Evolutionary conservation across 2,888 invertebrate genomes (phyloP).

Genomic region (Drosophila flavopinicola): DNA sequence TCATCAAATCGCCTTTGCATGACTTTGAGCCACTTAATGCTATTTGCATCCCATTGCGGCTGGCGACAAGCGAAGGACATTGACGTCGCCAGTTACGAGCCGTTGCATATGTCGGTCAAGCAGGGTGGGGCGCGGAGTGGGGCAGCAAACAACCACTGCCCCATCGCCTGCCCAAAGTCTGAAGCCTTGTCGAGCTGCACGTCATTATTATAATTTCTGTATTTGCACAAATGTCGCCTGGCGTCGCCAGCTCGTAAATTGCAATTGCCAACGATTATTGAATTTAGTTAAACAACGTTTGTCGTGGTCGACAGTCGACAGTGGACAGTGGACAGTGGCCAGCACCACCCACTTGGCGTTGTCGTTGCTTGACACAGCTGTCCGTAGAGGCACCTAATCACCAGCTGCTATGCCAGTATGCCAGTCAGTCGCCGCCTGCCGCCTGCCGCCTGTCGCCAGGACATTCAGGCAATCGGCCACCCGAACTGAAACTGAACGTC

Average conservation of each 20-base stretch:
- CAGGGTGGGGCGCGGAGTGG: no score
- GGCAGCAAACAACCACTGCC: neutral
- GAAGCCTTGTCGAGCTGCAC: constrained; percentile 48
- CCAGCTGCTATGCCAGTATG: constrained; percentile 65
- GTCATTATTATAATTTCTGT: constrained; percentile 82
- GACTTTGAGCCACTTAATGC: constrained; percentile 79
- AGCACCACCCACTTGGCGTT: neutral
- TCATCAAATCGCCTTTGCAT: constrained; percentile 77
- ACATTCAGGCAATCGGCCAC: constrained; percentile 7
- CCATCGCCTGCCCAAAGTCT: constrained; percentile 2
- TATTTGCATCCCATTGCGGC: constrained; percentile 77
- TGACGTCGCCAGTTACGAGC: constrained; percentile 47
- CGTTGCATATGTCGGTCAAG: constrained; percentile 58
- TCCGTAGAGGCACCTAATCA: constrained; percentile 59
- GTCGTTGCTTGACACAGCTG: constrained; percentile 8
- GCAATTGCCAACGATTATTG: constrained; percentile 81
- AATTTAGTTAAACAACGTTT: constrained; percentile 81
- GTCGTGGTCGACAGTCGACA: constrained; percentile 54
- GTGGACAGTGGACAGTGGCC: no score
- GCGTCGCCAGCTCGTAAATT: constrained; percentile 67
- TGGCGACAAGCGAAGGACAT: constrained; percentile 50
- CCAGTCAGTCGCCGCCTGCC: constrained; percentile 42
- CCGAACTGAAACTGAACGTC: constrained; percentile 30
- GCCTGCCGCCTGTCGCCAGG: constrained; percentile 29
- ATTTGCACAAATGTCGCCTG: constrained; percentile 75